These are phyloP conservation scores for Drosophila mercatorum DNA, from an alignment of 2,888 invertebrate genomes.

Conservation along the genomic window DNA sequence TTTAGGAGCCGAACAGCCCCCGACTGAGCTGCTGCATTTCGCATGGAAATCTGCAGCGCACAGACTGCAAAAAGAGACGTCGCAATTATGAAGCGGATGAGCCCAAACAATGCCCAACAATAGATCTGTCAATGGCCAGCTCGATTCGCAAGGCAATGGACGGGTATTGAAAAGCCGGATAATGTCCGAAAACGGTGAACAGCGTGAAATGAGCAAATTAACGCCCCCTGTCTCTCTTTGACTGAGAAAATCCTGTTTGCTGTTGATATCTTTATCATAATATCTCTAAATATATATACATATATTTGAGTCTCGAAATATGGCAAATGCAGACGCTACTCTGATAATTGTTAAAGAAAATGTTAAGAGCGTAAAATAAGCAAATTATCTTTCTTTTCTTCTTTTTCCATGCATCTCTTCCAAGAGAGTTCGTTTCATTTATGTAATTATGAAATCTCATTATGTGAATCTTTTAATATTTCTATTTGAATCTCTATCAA, in stretches of 20 bases:
- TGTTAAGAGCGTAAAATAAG: not conserved
- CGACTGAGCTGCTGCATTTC: not conserved
- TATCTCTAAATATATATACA: too few relatives aligned
- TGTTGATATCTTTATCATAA: not conserved
- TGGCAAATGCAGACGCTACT: not conserved
- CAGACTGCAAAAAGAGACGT: constrained; percentile 53
- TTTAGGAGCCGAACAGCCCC: constrained; percentile 32
- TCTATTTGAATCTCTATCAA: not conserved
- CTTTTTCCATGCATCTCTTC: not conserved
- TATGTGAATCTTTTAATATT: not conserved
- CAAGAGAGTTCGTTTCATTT: not conserved
- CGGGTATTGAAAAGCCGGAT: constrained; percentile 46
- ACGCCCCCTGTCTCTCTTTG: not conserved
- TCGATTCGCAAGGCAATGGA: constrained; percentile 30
- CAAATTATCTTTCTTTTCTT: not conserved
- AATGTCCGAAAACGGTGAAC: constrained; percentile 51
- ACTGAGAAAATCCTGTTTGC: not conserved
- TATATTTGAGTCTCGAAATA: not conserved
- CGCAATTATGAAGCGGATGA: constrained; percentile 63
- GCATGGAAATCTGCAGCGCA: constrained; percentile 53
- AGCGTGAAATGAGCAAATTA: constrained; percentile 75
- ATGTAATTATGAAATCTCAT: not conserved
- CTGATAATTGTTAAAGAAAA: too few relatives aligned
- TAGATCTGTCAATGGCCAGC: constrained; percentile 45
- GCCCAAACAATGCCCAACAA: constrained; percentile 41